Conservation (phyloP, 2,113 vertebrate genomes). For the Peromyscus leucopus region DNA sequence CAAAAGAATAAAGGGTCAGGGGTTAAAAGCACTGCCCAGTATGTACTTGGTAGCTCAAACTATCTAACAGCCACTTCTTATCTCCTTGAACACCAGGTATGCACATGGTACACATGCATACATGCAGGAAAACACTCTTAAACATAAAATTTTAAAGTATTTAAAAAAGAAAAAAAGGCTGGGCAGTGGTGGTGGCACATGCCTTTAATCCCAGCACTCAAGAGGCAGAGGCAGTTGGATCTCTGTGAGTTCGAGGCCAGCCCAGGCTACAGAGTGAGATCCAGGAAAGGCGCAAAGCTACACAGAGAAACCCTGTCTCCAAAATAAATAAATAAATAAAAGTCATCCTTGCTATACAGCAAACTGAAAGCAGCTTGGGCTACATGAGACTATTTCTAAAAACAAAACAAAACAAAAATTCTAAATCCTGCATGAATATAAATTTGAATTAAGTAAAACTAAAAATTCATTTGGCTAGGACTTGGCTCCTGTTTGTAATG, state of each 20-base stretch:
- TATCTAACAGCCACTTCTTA: background rate
- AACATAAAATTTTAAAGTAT: background rate
- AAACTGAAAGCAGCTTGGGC: background rate
- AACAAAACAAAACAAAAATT: slow-evolving; percentile 2
- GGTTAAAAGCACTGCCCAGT: background rate
- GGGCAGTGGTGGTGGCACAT: too few relatives aligned
- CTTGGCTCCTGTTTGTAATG: background rate
- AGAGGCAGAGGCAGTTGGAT: too few relatives aligned
- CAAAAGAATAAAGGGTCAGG: background rate
- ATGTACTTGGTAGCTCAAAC: background rate
- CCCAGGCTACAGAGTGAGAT: too few relatives aligned
- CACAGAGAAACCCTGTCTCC: too few relatives aligned
- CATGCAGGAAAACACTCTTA: background rate
- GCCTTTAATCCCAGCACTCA: too few relatives aligned
- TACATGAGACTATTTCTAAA: background rate
- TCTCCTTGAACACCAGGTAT: background rate
- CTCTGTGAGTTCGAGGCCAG: too few relatives aligned
- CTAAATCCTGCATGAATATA: slow-evolving; percentile 45
- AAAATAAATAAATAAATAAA: background rate
- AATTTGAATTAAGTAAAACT: slow-evolving; percentile 31
- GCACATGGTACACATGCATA: background rate
- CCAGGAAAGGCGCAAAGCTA: too few relatives aligned
- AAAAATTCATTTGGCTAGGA: background rate
- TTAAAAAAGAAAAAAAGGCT: background rate
- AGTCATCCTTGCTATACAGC: background rate